phyloP scores from a whole-genome alignment of 2,888 invertebrate species.

The Dyspetes luteomarginatus region DNA sequence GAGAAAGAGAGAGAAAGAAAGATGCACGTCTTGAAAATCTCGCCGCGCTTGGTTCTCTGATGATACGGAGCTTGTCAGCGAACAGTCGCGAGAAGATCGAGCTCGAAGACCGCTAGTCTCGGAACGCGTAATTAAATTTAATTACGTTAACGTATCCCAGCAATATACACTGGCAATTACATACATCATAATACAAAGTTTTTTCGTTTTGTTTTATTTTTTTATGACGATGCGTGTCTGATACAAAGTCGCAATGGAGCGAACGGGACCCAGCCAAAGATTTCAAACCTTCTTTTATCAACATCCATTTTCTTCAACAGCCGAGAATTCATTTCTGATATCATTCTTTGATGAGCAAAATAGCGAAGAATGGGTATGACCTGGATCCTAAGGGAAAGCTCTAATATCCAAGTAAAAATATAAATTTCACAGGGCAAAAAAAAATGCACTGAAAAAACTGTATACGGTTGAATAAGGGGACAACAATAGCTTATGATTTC shows the following conservation, averaged over 20 bases:
- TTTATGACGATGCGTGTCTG: slow-evolving; percentile 22
- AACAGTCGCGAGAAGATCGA: slow-evolving; percentile 47
- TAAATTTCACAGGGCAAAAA: no score
- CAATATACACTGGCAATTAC: slow-evolving; percentile 57
- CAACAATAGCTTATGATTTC: no score
- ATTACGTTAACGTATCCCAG: slow-evolving; percentile 60
- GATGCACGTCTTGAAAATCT: slow-evolving; percentile 66
- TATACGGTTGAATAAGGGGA: no score
- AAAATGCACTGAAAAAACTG: no score
- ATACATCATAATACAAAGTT: slow-evolving; percentile 57
- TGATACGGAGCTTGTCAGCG: slow-evolving; percentile 35
- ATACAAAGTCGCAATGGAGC: slow-evolving; percentile 24
- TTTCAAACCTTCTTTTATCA: slow-evolving; percentile 1
- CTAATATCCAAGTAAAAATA: background rate
- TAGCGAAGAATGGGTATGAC: background rate
- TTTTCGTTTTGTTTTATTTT: slow-evolving; percentile 16
- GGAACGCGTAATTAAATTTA: slow-evolving; percentile 62
- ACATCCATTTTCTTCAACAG: background rate
- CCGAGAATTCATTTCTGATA: background rate
- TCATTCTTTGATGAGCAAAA: background rate
- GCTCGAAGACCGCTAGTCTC: slow-evolving; percentile 59
- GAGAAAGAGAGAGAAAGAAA: slow-evolving; percentile 33
- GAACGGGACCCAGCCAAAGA: slow-evolving; percentile 40
- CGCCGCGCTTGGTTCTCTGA: slow-evolving; percentile 45
- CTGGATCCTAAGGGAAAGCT: background rate